phyloP scores from a whole-genome alignment of 2,888 invertebrate genomes.

The Ennomos quercinarius region DNA sequence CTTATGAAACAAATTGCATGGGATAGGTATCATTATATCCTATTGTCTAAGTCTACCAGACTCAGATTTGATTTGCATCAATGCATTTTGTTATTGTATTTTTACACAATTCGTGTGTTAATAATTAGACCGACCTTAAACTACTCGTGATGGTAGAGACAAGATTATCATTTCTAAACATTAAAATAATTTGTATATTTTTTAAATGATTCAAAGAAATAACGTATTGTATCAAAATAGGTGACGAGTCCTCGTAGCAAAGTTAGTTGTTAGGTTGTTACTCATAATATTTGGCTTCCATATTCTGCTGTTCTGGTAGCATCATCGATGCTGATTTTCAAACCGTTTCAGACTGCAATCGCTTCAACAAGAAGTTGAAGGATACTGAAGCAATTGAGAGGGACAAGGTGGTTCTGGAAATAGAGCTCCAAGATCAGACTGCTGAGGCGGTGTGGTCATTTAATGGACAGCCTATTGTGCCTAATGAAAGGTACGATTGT shows the following conservation, averaged over 20 bases:
- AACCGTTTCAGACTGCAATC: conserved; percentile 92
- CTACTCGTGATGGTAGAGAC: too few relatives aligned
- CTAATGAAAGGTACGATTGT: conserved; percentile 87
- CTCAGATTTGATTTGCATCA: conserved; percentile 40
- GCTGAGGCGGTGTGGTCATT: conserved; percentile 98
- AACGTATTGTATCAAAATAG: neutral
- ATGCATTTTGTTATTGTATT: conserved; percentile 15
- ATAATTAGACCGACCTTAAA: too few relatives aligned
- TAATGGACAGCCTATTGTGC: conserved; percentile 95
- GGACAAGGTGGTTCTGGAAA: conserved; percentile 95
- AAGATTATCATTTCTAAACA: too few relatives aligned
- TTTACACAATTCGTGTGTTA: neutral
- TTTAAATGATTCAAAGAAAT: neutral
- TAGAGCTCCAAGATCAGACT: conserved; percentile 97
- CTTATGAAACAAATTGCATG: conserved; percentile 5
- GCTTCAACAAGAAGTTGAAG: conserved; percentile 98
- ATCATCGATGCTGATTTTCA: conserved; percentile 22
- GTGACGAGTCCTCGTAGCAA: neutral
- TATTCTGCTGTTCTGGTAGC: neutral
- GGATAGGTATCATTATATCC: conserved; percentile 24
- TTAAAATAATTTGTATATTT: too few relatives aligned
- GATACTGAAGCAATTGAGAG: conserved; percentile 97
- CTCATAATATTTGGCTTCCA: neutral
- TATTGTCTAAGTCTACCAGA: conserved; percentile 54
- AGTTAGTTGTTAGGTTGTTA: neutral